Evolutionary conservation across 2,113 vertebrate species (phyloP).

Genomic region (Syngnathus typhle): DNA sequence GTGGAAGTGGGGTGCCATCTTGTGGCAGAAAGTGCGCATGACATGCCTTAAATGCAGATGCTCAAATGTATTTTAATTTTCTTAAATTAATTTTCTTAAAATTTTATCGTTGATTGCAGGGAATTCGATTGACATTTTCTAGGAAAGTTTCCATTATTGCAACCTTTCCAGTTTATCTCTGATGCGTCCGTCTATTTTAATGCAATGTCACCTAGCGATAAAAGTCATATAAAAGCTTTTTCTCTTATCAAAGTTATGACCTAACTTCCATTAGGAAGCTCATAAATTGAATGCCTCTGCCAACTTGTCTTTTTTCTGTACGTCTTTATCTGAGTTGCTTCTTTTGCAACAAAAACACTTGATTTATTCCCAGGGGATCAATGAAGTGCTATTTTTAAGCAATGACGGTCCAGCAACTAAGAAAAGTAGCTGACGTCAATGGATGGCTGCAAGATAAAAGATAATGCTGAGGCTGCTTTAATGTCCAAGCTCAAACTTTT

Average conservation of each 20-base stretch:
- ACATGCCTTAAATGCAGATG: not conserved
- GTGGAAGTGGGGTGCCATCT: constrained; percentile 60
- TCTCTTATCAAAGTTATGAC: not conserved
- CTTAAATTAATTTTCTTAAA: too few species aligned
- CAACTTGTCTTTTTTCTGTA: not conserved
- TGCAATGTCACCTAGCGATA: not conserved
- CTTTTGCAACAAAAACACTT: constrained; percentile 10
- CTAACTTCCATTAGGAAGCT: not conserved
- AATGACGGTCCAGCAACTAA: constrained; percentile 1
- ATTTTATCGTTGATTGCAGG: not conserved
- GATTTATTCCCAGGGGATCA: constrained; percentile 5
- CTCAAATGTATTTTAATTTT: too few species aligned
- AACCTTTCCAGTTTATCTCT: not conserved
- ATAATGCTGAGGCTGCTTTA: not conserved
- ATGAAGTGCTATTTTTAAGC: constrained; percentile 14
- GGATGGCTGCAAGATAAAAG: constrained; percentile 7
- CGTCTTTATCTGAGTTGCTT: constrained; percentile 10
- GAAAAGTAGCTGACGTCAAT: constrained; percentile 8
- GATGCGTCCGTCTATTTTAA: not conserved
- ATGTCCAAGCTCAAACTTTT: not conserved
- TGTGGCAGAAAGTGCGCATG: constrained; percentile 43
- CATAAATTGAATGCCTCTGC: not conserved
- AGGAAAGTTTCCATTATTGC: not conserved
- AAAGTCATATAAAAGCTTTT: not conserved
- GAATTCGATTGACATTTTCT: constrained; percentile 2